phyloP scores from a whole-genome alignment of 2,888 invertebrate genomes.

The Chymomyza amoena region DNA sequence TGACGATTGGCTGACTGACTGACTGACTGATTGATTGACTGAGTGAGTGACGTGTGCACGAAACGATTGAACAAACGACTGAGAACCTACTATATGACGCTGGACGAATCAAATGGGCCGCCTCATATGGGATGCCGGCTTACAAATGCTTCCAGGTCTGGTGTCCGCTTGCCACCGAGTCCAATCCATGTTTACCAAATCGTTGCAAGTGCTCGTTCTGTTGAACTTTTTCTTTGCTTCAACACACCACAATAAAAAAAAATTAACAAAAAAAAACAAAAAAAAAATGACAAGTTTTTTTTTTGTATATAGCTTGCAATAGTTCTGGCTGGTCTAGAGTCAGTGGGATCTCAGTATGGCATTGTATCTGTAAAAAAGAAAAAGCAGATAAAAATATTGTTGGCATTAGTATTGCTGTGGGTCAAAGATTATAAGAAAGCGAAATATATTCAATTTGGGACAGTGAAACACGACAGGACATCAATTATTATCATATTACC shows the following conservation, averaged over 20 bases:
- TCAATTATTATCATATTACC: slow-evolving; percentile 6
- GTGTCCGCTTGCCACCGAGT: slow-evolving; percentile 76
- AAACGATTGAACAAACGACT: slow-evolving; percentile 20
- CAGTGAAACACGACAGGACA: background rate
- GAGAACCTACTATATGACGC: slow-evolving; percentile 62
- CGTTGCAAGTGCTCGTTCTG: slow-evolving; percentile 5
- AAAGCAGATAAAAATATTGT: background rate
- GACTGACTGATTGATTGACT: slow-evolving; percentile 19
- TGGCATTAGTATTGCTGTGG: background rate
- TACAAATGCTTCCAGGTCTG: slow-evolving; percentile 74
- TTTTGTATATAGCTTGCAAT: background rate
- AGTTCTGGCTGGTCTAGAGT: background rate
- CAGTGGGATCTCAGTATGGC: background rate
- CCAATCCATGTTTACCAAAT: slow-evolving; percentile 76
- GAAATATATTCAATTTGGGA: background rate
- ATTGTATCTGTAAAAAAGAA: slow-evolving; percentile 8
- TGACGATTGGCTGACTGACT: slow-evolving; percentile 24
- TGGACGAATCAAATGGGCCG: slow-evolving; percentile 78
- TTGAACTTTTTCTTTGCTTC: background rate
- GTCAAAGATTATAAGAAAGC: background rate
- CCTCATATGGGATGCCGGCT: slow-evolving; percentile 68
- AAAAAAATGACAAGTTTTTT: background rate
- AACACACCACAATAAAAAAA: slow-evolving; percentile 20
- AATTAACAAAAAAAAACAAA: background rate
- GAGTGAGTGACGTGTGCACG: slow-evolving; percentile 42